These are phyloP conservation scores for Magallana nippona DNA, from an alignment of 2,888 invertebrate species.

Conservation along the genomic window DNA sequence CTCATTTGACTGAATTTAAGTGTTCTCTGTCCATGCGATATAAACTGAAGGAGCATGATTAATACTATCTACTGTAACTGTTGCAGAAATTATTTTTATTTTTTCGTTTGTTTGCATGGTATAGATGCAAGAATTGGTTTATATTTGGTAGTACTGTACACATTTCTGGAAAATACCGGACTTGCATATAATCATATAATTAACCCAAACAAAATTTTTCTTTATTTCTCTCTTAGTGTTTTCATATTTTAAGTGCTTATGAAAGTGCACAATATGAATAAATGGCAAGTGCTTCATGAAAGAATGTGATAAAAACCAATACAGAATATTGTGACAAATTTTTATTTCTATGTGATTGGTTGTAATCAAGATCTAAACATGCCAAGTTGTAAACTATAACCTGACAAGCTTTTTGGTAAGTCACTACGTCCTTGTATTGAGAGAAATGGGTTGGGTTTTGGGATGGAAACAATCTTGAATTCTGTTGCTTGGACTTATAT, in stretches of 20 bases:
- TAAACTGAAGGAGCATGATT: conserved; percentile 25
- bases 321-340: conserved; percentile 10
- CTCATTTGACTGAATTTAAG: neutral
- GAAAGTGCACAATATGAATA: conserved; percentile 6
- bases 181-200: neutral
- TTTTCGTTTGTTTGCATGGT: conserved; percentile 25
- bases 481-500: conserved; percentile 31
- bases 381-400: neutral
- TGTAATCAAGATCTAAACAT: neutral
- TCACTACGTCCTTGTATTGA: neutral
- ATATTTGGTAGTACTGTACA: conserved; percentile 9
- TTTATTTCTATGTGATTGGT: conserved; percentile 32
- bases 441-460: conserved; percentile 11
- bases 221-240: too few relatives aligned
- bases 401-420: neutral
- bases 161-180: neutral
- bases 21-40: conserved; percentile 15
- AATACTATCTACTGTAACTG: neutral
- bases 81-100: neutral
- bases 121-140: conserved; percentile 24
- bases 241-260: neutral
- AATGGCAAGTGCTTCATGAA: neutral
- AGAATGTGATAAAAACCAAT: neutral
- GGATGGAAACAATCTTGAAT: neutral
- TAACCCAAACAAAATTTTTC: neutral